A percentile compares a stretch with the other conserved stretches of the same genome.
Evolutionary conservation across 2,888 invertebrate genomes (phyloP).

Genomic region (Salticus scenicus): DNA sequence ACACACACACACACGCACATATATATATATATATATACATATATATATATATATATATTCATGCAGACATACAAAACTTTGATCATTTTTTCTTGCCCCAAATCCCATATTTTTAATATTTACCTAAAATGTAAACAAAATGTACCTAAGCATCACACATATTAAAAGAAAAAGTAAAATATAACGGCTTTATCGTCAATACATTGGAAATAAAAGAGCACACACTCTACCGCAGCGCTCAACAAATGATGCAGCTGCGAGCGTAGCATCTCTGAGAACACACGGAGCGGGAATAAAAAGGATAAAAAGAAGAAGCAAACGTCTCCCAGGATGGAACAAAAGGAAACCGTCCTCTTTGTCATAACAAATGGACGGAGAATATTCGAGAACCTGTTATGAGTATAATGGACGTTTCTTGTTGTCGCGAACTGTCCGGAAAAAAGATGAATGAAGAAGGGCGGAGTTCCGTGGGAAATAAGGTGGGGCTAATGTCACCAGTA

Average conservation of each 20-base stretch:
- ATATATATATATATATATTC: no score
- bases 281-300: background rate
- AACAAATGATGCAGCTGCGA: slow-evolving; percentile 7
- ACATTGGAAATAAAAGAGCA: background rate
- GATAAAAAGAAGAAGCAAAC: background rate
- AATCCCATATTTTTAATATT: no score
- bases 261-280: background rate
- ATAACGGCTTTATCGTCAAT: no score
- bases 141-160: no score
- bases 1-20: no score
- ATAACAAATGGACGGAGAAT: slow-evolving; percentile 54
- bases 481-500: slow-evolving; percentile 59
- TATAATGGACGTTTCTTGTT: slow-evolving; percentile 65
- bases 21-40: no score
- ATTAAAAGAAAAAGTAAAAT: no score
- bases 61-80: no score
- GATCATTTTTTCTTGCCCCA: no score
- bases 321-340: slow-evolving; percentile 1
- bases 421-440: slow-evolving; percentile 27
- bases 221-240: background rate
- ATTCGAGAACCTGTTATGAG: slow-evolving; percentile 58
- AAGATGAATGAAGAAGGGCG: slow-evolving; percentile 66
- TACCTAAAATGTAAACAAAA: no score
- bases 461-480: slow-evolving; percentile 41
- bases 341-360: slow-evolving; percentile 38